A percentile compares a stretch with the other conserved stretches of the same genome.
Evolutionary conservation across 2,797 vertebrate species (phyloP).

Genomic region (Percopsis omiscomaycus): DNA sequence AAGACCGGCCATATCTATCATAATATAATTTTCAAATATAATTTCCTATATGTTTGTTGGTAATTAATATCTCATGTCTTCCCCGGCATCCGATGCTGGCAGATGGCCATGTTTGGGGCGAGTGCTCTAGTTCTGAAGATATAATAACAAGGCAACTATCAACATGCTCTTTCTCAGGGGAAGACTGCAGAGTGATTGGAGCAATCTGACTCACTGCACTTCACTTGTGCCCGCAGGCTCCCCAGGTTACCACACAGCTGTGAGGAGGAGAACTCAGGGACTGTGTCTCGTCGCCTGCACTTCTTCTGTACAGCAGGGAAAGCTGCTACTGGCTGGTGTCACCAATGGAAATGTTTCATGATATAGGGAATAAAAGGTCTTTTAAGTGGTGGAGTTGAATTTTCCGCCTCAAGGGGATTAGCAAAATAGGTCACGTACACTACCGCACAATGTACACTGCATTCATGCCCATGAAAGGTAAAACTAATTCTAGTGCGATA

Average conservation of each 20-base stretch:
- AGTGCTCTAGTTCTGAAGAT: conserved; percentile 55
- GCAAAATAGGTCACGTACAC: too few species aligned
- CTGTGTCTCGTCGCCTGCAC: conserved; percentile 10
- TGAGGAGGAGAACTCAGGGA: conserved; percentile 29
- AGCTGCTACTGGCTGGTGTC: neutral
- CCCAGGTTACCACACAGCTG: conserved; percentile 59
- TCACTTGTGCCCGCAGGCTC: conserved; percentile 73
- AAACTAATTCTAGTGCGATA: too few species aligned
- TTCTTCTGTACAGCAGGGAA: neutral
- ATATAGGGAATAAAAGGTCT: too few species aligned
- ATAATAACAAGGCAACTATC: conserved; percentile 64
- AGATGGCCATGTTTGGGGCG: conserved; percentile 49
- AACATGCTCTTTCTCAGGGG: conserved; percentile 70
- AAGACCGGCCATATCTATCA: too few species aligned
- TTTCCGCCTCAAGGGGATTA: too few species aligned
- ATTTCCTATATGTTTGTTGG: conserved; percentile 24
- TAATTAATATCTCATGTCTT: conserved; percentile 26
- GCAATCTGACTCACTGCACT: conserved; percentile 80
- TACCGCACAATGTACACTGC: too few species aligned
- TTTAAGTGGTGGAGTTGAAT: too few species aligned
- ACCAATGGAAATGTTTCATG: neutral
- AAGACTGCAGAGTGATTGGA: conserved; percentile 74
- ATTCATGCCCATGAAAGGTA: too few species aligned
- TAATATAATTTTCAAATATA: neutral
- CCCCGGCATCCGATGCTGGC: conserved; percentile 42